Evolutionary conservation across 2,888 invertebrate genomes (phyloP), one percentile per base, ranked within the genome.

Genomic region (Schrankia costaestrigalis): DNA sequence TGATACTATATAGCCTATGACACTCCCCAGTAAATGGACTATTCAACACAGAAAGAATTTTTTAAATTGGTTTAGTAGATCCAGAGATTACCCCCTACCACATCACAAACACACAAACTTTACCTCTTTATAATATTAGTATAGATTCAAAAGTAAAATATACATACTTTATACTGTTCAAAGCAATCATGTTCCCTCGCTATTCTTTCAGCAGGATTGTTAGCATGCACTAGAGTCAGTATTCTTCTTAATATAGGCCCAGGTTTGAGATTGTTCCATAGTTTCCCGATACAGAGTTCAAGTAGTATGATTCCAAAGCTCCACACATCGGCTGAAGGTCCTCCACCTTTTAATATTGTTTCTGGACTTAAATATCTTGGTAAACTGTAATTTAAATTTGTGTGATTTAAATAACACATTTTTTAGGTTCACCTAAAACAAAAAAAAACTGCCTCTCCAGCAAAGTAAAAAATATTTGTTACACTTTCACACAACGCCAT

Each of bases 281-380:
- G 78, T 39, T 90, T 87, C 42, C 92, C 91, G 22, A 97, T 79
- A 38, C 94, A 84, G 3, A 96, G 76, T 79, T 98, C 97, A 0
- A 95, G 86, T 17, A 98, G 73, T 39, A 98, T 92, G 38, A 99
- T 93, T n/a, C 97, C 99, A 40, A 97, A 83, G 1, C 97, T 93
- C 99, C 99, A 99, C 14, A 97, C 90, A 79, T 99, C 99, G 10
- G 93, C 93, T 73, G 96, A 94, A 0, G 92, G 90, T 28, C 95
- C 93, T 31, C 91, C 90, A 13, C 91, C 91, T 31, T 90, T 90
- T 2, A 95, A 67, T 54, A 95, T 91, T 19, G 94, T 91, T 82
- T 97, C 96, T 0, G 96, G 96, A 11, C 96, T 93, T 44, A 93
- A 90, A 64, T 96, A 96, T 52, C 92, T 91, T 31, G 95, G 91